Evolutionary conservation across 2,888 invertebrate species (phyloP), one percentile per base, ranked within the genome.

Genomic region (Drosophila antonietae): DNA sequence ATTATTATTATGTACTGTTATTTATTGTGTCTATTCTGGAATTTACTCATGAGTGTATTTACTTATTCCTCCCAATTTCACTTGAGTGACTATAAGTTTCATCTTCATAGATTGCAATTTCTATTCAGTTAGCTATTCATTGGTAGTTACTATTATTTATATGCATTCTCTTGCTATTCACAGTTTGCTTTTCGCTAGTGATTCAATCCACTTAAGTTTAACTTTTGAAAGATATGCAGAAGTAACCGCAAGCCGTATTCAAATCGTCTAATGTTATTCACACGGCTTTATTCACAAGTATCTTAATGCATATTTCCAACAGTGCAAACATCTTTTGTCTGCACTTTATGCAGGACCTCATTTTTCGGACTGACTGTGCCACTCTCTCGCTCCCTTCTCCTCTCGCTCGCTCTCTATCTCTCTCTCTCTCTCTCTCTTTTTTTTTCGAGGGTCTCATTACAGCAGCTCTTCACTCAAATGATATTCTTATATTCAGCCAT

Each of bases 381-480:
- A 10, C 39, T n/a, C 28, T 41, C 43, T 43, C 23, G 20, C 37
- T 5, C 33, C 49, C 28, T 43, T 57, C 69, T 78, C 49, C 28
- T 47, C 33, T 37, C 46, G 31, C 47, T 64, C 78, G 62, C 78
- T 69, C 52, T 15, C 20, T 43, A 10, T 15, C 20, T 39, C 33
- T 31, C 39, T 23, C 20, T 28, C n/a, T n/a, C 78, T 69, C 52
- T 15, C 20, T 43, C 15, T 15, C 20, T 39, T 28, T 31, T 33
- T 23, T 18, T 28, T 67, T 80, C 49, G 62, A 80, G 78, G 62
- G 78, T 68, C 78, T 78, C 81, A 78, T 78, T 81, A 77, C 77
- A 68, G 64, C 52, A 57, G 49, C 56, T 62, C 44, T 66, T 72
- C 73, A 60, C 66, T 64, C 81, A 72, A 78, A 78, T 78, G 81